Evolutionary conservation across 2,888 invertebrate species (phyloP).

Genomic region (Marasmarcha lunaedactyla): DNA sequence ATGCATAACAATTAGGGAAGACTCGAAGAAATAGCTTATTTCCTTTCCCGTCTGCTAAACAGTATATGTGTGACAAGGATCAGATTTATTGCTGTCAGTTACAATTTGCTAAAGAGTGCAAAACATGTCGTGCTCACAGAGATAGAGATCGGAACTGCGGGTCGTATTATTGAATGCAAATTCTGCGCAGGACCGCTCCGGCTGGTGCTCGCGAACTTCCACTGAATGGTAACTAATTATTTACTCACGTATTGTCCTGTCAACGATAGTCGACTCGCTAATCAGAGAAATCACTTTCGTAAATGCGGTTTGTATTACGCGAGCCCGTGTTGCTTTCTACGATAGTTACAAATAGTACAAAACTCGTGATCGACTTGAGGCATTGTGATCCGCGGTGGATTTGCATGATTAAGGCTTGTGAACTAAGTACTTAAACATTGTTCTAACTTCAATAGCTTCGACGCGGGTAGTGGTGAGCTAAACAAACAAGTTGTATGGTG

Average conservation of each 20-base stretch:
- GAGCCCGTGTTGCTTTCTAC: too few relatives aligned
- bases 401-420: too few relatives aligned
- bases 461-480: too few relatives aligned
- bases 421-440: too few relatives aligned
- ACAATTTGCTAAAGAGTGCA: slow-evolving; percentile 59
- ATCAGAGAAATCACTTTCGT: slow-evolving; percentile 24
- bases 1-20: slow-evolving; percentile 21
- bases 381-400: too few relatives aligned
- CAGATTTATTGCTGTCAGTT: slow-evolving; percentile 49
- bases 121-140: slow-evolving; percentile 39
- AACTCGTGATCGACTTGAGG: too few relatives aligned
- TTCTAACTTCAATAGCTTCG: too few relatives aligned
- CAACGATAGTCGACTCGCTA: slow-evolving; percentile 26
- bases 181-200: slow-evolving; percentile 30
- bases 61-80: slow-evolving; percentile 26
- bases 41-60: slow-evolving; percentile 21
- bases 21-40: slow-evolving; percentile 23
- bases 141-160: slow-evolving; percentile 49
- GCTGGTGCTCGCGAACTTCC: slow-evolving; percentile 24
- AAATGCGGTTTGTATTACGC: not conserved
- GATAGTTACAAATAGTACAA: too few relatives aligned
- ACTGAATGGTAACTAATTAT: slow-evolving; percentile 47
- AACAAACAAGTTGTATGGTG: too few relatives aligned
- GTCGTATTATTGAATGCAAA: slow-evolving; percentile 55
- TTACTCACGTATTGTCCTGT: slow-evolving; percentile 49